A percentile compares a stretch with the other conserved stretches of the same genome.
Evolutionary conservation across 64 coral and sea anemone genomes (phyloP).

Genomic region (Acropora yongei): DNA sequence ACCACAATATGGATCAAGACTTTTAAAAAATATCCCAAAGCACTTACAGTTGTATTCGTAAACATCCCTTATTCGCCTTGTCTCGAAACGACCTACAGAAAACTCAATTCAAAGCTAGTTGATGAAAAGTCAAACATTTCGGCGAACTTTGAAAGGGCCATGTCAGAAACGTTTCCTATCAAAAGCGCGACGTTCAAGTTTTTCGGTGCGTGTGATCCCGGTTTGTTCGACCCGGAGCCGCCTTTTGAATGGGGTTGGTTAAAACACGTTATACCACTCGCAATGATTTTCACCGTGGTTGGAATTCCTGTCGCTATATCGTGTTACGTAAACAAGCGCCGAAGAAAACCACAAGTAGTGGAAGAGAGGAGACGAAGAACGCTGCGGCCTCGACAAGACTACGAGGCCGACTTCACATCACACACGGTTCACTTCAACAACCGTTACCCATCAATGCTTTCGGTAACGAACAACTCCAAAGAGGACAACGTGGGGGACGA

Average conservation of each 20-base stretch:
- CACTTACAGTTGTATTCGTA: conserved; percentile 62
- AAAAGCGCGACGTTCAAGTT: conserved; percentile 52
- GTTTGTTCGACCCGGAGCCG: not conserved
- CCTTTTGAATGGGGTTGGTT: conserved; percentile 80
- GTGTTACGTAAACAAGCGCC: conserved; percentile 23
- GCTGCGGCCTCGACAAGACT: conserved; percentile 30
- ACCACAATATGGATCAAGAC: conserved; percentile 56
- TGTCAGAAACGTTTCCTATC: conserved; percentile 63
- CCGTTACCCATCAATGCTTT: conserved; percentile 61
- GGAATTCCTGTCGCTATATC: conserved; percentile 85
- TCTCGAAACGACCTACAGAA: conserved; percentile 37
- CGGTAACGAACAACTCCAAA: conserved; percentile 41
- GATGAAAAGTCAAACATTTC: conserved; percentile 40
- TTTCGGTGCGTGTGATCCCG: conserved; percentile 62
- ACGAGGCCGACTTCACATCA: conserved; percentile 50
- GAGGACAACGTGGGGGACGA: conserved; percentile 50
- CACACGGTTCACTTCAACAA: conserved; percentile 71
- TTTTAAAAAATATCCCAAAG: conserved; percentile 25
- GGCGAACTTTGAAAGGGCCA: conserved; percentile 59
- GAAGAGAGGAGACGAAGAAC: conserved; percentile 14
- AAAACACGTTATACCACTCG: conserved; percentile 60
- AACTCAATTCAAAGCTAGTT: conserved; percentile 33
- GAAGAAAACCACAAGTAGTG: conserved; percentile 35
- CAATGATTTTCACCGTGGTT: conserved; percentile 64
- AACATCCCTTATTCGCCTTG: conserved; percentile 75